A percentile compares a stretch with the other conserved stretches of the same genome.
Evolutionary conservation across 2,888 invertebrate genomes (phyloP).

Genomic region (Meandrusa payeni): DNA sequence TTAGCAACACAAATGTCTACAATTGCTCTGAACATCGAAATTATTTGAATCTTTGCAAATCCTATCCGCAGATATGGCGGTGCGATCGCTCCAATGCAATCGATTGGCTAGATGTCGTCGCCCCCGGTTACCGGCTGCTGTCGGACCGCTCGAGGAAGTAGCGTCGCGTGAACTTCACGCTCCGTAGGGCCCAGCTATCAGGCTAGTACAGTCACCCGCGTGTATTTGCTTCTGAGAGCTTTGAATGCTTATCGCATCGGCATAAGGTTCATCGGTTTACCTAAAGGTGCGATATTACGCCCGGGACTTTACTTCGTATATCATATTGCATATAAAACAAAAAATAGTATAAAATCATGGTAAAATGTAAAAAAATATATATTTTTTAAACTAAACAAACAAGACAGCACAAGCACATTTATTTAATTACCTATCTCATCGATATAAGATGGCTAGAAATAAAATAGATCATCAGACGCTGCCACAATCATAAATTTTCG

Average conservation of each 20-base stretch:
- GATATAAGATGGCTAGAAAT: too few species aligned
- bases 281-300: neutral
- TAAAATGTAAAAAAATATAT: too few species aligned
- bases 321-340: neutral
- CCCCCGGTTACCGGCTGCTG: conserved; percentile 16
- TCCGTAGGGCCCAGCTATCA: conserved; percentile 30
- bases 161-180: conserved; percentile 39
- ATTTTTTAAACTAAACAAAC: too few species aligned
- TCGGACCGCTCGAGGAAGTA: conserved; percentile 34
- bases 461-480: too few species aligned
- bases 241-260: conserved; percentile 8
- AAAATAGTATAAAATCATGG: conserved; percentile 6
- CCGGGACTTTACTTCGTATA: neutral
- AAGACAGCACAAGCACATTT: too few species aligned
- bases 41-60: conserved; percentile 2
- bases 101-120: conserved; percentile 25
- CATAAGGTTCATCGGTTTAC: neutral
- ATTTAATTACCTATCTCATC: too few species aligned
- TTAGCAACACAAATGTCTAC: too few species aligned
- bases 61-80: conserved; percentile 6
- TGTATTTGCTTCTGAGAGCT: conserved; percentile 1
- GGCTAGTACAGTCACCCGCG: conserved; percentile 21
- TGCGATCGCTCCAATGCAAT: conserved; percentile 28
- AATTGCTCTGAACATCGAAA: too few species aligned
- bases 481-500: too few species aligned